These are phyloP conservation scores for Lophochroa leadbeateri DNA, from an alignment of 2,113 vertebrate genomes.

Conservation along the genomic window DNA sequence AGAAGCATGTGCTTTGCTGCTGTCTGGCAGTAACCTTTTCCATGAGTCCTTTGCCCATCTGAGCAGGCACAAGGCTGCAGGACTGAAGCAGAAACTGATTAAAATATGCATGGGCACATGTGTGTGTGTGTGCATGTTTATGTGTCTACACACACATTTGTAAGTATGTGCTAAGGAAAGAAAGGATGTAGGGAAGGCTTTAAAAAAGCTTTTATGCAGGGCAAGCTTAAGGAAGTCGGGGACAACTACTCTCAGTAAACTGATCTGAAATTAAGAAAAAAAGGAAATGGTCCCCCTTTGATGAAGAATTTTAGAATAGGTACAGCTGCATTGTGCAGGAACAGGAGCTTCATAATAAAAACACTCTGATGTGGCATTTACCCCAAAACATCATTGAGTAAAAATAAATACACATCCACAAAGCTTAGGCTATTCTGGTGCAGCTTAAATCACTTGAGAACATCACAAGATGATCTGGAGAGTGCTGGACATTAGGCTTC, in stretches of 20 bases:
- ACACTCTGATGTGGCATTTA: constrained; percentile 47
- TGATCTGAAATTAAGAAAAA: constrained; percentile 22
- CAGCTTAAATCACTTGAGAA: neutral
- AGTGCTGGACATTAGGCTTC: neutral
- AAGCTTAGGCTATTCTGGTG: neutral
- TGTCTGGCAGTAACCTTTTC: neutral
- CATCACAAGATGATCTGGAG: neutral
- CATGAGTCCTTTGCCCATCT: neutral
- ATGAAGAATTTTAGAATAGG: constrained; percentile 40
- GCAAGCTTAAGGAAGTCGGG: constrained; percentile 16
- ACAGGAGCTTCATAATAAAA: constrained; percentile 57
- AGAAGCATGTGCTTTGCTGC: accelerated
- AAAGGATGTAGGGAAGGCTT: neutral
- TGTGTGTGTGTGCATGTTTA: accelerated
- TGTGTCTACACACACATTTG: neutral
- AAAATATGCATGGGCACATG: neutral
- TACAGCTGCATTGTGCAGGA: constrained; percentile 38
- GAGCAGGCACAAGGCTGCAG: neutral
- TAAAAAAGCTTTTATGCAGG: neutral
- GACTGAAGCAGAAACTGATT: neutral
- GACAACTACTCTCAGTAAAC: constrained; percentile 2
- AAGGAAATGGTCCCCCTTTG: constrained; percentile 38
- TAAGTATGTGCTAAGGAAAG: neutral
- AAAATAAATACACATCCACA: constrained; percentile 38
- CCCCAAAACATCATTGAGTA: neutral